Evolutionary conservation across 2,797 vertebrate genomes (phyloP), one percentile per base, ranked within the genome.

Genomic region (Cheirogaleus major): DNA sequence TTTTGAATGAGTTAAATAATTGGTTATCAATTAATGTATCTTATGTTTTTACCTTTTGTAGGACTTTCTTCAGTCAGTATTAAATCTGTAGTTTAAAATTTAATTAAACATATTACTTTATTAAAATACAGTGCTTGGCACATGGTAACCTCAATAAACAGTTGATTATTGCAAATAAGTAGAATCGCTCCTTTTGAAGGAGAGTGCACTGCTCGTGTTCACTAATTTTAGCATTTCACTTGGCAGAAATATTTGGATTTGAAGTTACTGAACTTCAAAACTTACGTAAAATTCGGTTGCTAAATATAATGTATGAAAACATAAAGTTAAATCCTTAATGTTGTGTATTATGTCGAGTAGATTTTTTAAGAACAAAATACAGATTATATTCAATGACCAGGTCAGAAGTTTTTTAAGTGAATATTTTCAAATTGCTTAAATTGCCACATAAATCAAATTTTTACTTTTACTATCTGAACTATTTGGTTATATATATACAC

Each of bases 1-100:
- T 95, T 95, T 97, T 82, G 52, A 80, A 48, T 72, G 32, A 75
- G 52, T 43, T 87, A 75, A 93, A 72, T 93, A 81, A 79, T 86
- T 93, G n/a, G 30, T 69, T 97, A 91, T 93, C 13, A 89, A 5
- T 87, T 57, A 87, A 52, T 63, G 13, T 81, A 7, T 65, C n/a
- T 79, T 55, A 14, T 17, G 0, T 76, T 27, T 73, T 82, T 93
- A 82, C 3, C 25, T 25, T 82, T 94, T 80, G 23, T 73, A 50
- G 79, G 52, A 76, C 65, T 69, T 59, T 38, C 35, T 89, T 96
- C 23, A 45, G 4, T 91, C 45, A 57, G 8, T 94, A 9, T 73
- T 85, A 12, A 89, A 5, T 69, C 7, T 91, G 30, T 82, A 70
- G 81, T 91, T 96, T 97, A 86, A 78, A 94, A 91, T 48, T 81